Evolutionary conservation across 1,140 invertebrate species (phyloP), one percentile per base, ranked within the genome.

Genomic region (Periplaneta americana): DNA sequence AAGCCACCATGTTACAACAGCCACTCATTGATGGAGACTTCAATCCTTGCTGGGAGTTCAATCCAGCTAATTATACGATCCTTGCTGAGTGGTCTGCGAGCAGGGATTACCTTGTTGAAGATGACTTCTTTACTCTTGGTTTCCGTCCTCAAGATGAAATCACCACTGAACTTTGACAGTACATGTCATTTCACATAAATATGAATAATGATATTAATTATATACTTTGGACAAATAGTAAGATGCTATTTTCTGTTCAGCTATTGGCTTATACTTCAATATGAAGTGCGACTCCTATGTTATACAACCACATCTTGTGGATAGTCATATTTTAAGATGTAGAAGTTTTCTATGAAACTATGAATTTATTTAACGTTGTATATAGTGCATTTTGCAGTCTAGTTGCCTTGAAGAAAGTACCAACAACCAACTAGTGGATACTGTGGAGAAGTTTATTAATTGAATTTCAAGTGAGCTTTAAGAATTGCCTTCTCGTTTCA

Each of bases 141-240:
- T 93, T 93, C 85, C 89, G 93, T 83, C 94, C 94, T 5, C 94
- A 95, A 86, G 94, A 95, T 86, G 93, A 94, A 89, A 93, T 95
- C 83, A 94, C 93, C 78, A 95, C 94, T 80, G 93, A 94, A 89
- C 90, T 95, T 85, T 94, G 88, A 91, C n/a, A 66, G 1, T 28
- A 13, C 22, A 66, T 66, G n/a, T 66, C 22, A 28, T 8, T n/a
- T 66, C 28, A 66, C 48, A 66, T 4, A 66, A 66, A 66, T 11
- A 66, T n/a, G n/a, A n/a, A n/a, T n/a, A n/a, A n/a, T n/a, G n/a
- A n/a, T 66, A 66, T 66, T 66, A n/a, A 39, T 39, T 39, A 66
- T 66, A 1, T 66, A 66, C n/a, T n/a, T n/a, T n/a, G n/a, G n/a
- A n/a, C n/a, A 66, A n/a, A 17, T 48, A 5, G 6, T 9, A 39